A percentile compares a stretch with the other conserved stretches of the same genome.
Conservation (phyloP, 37 sponge, comb jelly and placozoan species). For the Diacarnus erythraeanus region DNA sequence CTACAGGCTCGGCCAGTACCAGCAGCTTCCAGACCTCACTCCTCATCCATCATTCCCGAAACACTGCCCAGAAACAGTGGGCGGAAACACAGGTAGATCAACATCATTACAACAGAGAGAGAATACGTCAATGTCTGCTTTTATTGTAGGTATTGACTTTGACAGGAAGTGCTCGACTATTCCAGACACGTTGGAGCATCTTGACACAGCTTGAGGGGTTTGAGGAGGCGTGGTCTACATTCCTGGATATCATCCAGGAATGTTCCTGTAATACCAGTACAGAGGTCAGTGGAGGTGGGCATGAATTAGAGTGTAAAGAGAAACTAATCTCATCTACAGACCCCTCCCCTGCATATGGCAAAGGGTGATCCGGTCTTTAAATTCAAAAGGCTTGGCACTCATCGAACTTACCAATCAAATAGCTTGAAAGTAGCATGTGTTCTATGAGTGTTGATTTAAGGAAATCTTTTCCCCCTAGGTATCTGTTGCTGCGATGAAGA, state of each 20-base stretch:
- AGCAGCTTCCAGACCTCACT: constrained; percentile 62
- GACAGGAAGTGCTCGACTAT: constrained; percentile 54
- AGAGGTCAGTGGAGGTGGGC: constrained; percentile 67
- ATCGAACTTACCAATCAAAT: too few relatives aligned
- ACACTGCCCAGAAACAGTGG: constrained; percentile 98
- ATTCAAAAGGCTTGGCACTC: too few relatives aligned
- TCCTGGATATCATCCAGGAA: constrained; percentile 57
- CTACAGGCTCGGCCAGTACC: constrained; percentile 73
- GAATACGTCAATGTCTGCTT: not conserved
- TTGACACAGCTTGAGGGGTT: constrained; percentile 58
- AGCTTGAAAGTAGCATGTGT: too few relatives aligned
- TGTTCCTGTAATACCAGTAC: constrained; percentile 61
- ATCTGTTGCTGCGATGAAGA: constrained; percentile 72
- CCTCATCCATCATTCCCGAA: constrained; percentile 90
- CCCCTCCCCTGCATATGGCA: too few relatives aligned
- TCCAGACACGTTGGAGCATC: constrained; percentile 65
- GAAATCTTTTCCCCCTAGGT: constrained; percentile 48
- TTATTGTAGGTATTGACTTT: constrained; percentile 25
- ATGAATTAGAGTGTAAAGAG: too few relatives aligned
- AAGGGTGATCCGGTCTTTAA: too few relatives aligned
- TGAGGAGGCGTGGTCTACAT: constrained; percentile 70
- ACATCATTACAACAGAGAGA: not conserved
- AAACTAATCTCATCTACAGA: too few relatives aligned
- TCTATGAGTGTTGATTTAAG: too few relatives aligned
- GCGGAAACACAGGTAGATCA: constrained; percentile 85